phyloP scores from a whole-genome alignment of 2,113 vertebrate genomes.

The Labeo catla region DNA sequence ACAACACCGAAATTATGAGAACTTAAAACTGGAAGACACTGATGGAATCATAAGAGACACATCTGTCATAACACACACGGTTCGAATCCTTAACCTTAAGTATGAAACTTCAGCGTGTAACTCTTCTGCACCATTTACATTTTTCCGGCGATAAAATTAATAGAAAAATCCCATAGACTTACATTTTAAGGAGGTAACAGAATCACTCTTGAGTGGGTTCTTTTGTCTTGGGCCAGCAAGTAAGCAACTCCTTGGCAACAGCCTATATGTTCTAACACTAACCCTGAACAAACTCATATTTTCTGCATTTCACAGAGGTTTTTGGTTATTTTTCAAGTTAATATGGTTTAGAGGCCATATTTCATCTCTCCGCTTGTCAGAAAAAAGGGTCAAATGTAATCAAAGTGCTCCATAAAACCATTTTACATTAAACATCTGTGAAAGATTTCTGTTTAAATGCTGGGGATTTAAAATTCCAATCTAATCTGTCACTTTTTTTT shows the following conservation, averaged over 20 bases:
- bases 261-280: background rate
- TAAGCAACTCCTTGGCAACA: background rate
- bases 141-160: background rate
- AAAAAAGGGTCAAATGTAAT: background rate
- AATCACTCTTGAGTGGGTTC: background rate
- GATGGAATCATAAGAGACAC: background rate
- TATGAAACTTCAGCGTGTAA: background rate
- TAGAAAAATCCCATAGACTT: background rate
- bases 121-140: slow-evolving; percentile 3
- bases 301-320: background rate
- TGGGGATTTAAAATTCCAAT: background rate
- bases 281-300: background rate
- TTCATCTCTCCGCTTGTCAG: background rate
- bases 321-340: background rate
- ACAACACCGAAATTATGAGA: slow-evolving; percentile 4
- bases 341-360: background rate
- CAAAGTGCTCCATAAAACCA: background rate
- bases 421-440: background rate
- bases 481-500: slow-evolving; percentile 14
- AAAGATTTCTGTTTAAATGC: slow-evolving; percentile 16
- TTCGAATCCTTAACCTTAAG: slow-evolving; percentile 4
- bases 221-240: background rate
- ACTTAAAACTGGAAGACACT: slow-evolving; percentile 15
- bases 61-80: slow-evolving; percentile 17
- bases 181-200: background rate